These are phyloP conservation scores for Melanerpes formicivorus DNA, from an alignment of 2,113 vertebrate genomes.

Conservation along the genomic window DNA sequence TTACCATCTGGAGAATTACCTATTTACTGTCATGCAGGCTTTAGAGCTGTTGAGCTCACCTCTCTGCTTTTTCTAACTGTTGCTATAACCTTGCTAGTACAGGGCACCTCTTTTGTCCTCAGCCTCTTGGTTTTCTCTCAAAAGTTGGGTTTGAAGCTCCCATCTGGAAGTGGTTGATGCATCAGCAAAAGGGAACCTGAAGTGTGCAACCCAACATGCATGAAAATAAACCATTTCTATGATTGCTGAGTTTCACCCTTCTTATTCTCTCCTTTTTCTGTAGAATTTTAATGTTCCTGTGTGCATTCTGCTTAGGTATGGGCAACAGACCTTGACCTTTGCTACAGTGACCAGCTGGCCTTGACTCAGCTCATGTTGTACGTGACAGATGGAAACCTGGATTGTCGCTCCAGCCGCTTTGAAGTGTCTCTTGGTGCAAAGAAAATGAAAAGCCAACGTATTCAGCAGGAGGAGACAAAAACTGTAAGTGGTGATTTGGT, in stretches of 20 bases:
- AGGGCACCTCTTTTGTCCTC: neutral
- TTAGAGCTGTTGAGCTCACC: neutral
- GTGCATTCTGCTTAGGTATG: slow-evolving; percentile 81
- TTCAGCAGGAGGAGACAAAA: neutral
- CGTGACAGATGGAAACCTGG: slow-evolving; percentile 84
- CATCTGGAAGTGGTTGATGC: neutral
- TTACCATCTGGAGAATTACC: neutral
- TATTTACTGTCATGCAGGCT: neutral
- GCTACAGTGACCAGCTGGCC: slow-evolving; percentile 92
- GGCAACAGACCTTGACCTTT: slow-evolving; percentile 87
- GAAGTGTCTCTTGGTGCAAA: slow-evolving; percentile 61
- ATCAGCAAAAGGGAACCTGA: neutral
- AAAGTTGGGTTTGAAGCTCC: neutral
- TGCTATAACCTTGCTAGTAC: neutral
- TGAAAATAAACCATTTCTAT: neutral
- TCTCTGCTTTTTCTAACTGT: neutral
- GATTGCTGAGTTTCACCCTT: neutral
- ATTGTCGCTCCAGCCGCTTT: slow-evolving; percentile 74
- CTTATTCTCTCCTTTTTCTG: neutral
- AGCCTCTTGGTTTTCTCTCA: neutral
- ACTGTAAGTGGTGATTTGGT: slow-evolving; percentile 22
- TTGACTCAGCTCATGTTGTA: slow-evolving; percentile 88
- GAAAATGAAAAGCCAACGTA: neutral
- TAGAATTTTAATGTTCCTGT: neutral
- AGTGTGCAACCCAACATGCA: neutral